Evolutionary conservation across 1,140 invertebrate genomes (phyloP).

Genomic region (Amyelois transitella): DNA sequence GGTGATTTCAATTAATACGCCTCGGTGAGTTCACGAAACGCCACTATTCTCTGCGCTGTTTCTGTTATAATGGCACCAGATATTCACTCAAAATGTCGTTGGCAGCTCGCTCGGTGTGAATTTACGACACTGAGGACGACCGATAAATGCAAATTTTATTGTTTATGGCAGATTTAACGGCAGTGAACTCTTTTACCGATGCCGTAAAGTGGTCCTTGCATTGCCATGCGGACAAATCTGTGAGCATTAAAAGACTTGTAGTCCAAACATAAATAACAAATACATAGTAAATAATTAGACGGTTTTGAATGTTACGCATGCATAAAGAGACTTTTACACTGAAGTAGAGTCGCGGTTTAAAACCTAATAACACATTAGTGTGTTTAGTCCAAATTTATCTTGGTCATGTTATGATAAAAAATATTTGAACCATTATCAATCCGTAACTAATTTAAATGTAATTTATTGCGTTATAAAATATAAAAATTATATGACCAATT

Average conservation of each 20-base stretch:
- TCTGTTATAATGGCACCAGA: conserved; percentile 48
- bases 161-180: conserved; percentile 71
- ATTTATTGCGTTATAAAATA: no score
- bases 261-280: conserved; percentile 7
- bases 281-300: not conserved
- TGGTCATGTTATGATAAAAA: no score
- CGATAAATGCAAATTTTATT: conserved; percentile 74
- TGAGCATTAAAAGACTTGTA: conserved; percentile 19
- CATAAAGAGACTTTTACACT: no score
- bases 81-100: conserved; percentile 69
- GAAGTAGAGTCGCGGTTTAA: no score
- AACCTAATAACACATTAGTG: no score
- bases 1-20: conserved; percentile 64
- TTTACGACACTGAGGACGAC: conserved; percentile 67
- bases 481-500: no score
- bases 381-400: no score
- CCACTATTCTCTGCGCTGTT: conserved; percentile 37
- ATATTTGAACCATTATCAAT: no score
- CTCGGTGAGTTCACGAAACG: conserved; percentile 51
- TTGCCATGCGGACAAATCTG: conserved; percentile 25
- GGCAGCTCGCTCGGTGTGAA: conserved; percentile 57
- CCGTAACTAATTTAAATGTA: no score
- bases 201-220: conserved; percentile 54
- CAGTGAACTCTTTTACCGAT: conserved; percentile 68
- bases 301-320: no score